Conservation (phyloP, 2,888 invertebrate species). For the Polia nebulosa region DNA sequence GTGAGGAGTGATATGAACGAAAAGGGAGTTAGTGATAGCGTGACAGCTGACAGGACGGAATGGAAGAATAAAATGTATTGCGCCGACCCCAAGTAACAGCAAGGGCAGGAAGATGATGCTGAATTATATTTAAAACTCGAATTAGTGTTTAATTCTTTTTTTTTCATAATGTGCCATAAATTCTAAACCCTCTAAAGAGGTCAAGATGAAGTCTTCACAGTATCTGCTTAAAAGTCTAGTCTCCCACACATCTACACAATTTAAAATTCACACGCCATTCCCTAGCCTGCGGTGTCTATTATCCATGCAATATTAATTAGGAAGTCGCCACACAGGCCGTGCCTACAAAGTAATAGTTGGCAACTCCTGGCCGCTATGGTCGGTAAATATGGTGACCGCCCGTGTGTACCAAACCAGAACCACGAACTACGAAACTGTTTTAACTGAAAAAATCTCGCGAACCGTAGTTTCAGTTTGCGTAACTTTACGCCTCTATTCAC, state of each 20-base stretch:
- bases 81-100: no score
- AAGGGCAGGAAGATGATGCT: no score
- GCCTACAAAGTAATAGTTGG: constrained; percentile 8
- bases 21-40: no score
- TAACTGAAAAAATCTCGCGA: not conserved
- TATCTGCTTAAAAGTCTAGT: no score
- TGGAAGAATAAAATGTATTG: no score
- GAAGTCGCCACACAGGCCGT: not conserved
- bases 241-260: not conserved
- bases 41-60: no score
- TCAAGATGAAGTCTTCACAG: no score
- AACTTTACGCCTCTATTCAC: not conserved
- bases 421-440: not conserved
- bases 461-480: not conserved
- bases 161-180: no score
- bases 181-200: no score
- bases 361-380: not conserved
- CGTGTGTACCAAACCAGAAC: not conserved
- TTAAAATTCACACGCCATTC: constrained; percentile 8
- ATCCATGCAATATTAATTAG: constrained; percentile 22
- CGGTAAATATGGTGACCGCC: not conserved
- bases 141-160: no score
- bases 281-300: not conserved
- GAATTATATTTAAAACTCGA: no score
- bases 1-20: no score